Evolutionary conservation across 1,140 invertebrate species (phyloP), one percentile per base, ranked within the genome.

Genomic region (Acromyrmex heyeri): DNA sequence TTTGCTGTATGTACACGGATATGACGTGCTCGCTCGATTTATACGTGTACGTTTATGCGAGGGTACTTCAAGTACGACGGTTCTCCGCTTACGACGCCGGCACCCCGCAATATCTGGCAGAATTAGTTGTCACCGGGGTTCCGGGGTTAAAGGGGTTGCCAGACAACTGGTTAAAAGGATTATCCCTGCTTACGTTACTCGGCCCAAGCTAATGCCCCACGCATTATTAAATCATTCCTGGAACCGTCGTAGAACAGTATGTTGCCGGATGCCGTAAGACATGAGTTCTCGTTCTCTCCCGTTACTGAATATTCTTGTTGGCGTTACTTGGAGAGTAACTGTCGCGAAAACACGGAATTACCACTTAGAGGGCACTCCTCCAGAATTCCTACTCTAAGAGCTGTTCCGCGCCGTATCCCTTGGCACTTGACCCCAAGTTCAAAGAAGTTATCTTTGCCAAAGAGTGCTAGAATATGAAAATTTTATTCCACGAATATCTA

Each of bases 151-250:
- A 93, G 92, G 93, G 93, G 92, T 93, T 93, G 90, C 92, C 85
- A 94, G 93, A 94, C 93, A 93, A 93, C 93, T 94, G 92, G 93
- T 93, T 94, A 93, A 94, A 94, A 91, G 93, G 93, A 94, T 94
- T 94, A 94, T 93, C 92, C 92, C 89, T 89, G 92, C 92, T 93
- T 92, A 93, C 90, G 89, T 91, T 91, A 87, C 88, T 86, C 87
- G 61, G 87, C 76, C 83, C 88, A 70, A 65, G 87, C 91, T 93
- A 93, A 94, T 94, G 93, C 93, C 89, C 90, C 86, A 75, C 92
- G 91, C 89, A 93, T 93, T 94, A 94, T 94, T 94, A 93, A 94
- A 94, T 94, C 93, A 94, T 94, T 93, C 91, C 82, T 88, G 75
- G 73, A 89, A 82, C 88, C 77, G 89, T 86, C 86, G 83, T 44